These are phyloP conservation scores for Protaetia brevitarsis DNA, from an alignment of 1,140 invertebrate species.

Conservation along the genomic window DNA sequence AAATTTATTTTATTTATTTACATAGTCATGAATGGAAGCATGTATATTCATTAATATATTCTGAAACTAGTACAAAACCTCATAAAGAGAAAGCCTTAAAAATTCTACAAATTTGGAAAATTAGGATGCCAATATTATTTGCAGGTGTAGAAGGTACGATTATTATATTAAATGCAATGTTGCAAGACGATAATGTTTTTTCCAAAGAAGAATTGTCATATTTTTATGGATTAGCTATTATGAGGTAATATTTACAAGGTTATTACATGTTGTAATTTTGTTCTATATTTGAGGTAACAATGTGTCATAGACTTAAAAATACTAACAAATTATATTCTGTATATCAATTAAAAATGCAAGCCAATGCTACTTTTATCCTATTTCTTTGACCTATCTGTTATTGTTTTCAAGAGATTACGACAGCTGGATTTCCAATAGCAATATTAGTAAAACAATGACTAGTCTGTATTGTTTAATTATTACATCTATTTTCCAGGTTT, in stretches of 20 bases:
- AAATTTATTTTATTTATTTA: slow-evolving; percentile 20
- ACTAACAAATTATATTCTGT: too few species aligned
- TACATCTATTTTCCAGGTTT: slow-evolving; percentile 34
- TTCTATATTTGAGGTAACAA: neutral
- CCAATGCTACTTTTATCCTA: too few species aligned
- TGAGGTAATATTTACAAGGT: slow-evolving; percentile 33
- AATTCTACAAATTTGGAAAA: slow-evolving; percentile 59
- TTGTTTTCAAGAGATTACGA: too few species aligned
- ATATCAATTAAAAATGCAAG: too few species aligned
- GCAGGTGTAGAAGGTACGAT: slow-evolving; percentile 66
- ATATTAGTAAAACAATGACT: too few species aligned
- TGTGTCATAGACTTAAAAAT: too few species aligned
- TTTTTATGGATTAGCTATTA: slow-evolving; percentile 36
- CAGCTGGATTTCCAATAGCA: too few species aligned
- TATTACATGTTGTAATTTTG: neutral
- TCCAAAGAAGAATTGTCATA: slow-evolving; percentile 27
- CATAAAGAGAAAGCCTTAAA: slow-evolving; percentile 53
- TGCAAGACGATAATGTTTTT: slow-evolving; percentile 28
- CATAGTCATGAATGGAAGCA: slow-evolving; percentile 55
- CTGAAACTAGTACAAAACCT: slow-evolving; percentile 37
- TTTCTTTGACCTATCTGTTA: too few species aligned
- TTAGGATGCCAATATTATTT: slow-evolving; percentile 61
- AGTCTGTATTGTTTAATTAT: neutral
- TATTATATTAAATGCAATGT: slow-evolving; percentile 56
- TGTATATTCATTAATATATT: slow-evolving; percentile 57